These are phyloP conservation scores for Nezara viridula DNA, from an alignment of 2,888 invertebrate species.

Conservation along the genomic window DNA sequence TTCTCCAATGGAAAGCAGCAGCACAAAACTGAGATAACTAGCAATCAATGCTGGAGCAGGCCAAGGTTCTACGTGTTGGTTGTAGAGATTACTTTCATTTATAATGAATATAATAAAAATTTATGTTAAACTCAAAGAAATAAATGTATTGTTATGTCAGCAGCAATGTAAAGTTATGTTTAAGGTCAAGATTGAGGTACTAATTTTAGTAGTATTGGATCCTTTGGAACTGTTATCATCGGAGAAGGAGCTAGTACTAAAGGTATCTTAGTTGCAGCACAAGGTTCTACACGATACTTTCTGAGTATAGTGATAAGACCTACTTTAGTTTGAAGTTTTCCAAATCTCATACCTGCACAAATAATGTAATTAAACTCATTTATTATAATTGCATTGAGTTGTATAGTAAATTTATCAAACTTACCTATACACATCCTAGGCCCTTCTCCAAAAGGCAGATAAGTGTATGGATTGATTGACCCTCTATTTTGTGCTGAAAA, in stretches of 20 bases:
- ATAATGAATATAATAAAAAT: no score
- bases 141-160: no score
- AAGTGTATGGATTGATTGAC: constrained; percentile 72
- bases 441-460: constrained; percentile 75
- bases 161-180: not conserved
- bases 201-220: not conserved
- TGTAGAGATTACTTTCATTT: no score
- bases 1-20: no score
- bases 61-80: no score
- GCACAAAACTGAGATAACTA: no score
- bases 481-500: constrained; percentile 73
- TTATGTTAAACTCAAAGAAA: no score
- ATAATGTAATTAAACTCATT: not conserved
- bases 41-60: no score
- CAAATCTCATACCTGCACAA: constrained; percentile 62
- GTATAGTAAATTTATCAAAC: constrained; percentile 52
- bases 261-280: constrained; percentile 4
- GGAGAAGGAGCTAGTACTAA: not conserved
- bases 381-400: not conserved
- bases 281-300: constrained; percentile 47
- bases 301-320: constrained; percentile 61
- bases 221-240: not conserved
- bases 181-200: not conserved
- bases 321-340: constrained; percentile 62
- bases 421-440: constrained; percentile 74